Evolutionary conservation across 1,140 invertebrate species (phyloP), one percentile per base, ranked within the genome.

Genomic region (Brachionus angularis): DNA sequence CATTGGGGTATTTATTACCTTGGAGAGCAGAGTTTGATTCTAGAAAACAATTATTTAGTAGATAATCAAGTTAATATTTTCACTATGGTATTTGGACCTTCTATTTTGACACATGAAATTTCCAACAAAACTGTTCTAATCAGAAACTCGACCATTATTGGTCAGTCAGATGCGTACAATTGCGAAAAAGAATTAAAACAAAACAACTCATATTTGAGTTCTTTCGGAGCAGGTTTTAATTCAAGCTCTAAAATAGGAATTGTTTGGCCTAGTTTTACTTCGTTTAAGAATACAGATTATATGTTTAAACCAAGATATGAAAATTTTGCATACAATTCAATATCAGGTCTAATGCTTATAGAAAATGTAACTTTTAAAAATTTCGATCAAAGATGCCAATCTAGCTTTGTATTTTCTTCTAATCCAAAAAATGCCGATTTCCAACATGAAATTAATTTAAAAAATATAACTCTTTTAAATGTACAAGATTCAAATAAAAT

Each of bases 221-320:
- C 42, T 2, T 67, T 34, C 25, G 47, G 8, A n/a, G 62, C 62
- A n/a, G 62, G 62, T 16, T 7, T 42, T 3, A 50, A 47, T 47
- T 29, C 25, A 5, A 47, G n/a, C 3, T 75, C 74, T 3, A 72
- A 71, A 27, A 69, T 74, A 25, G 74, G 52, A 21, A 12, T 79
- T 27, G 49, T 42, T 1, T 75, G 74, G 46, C 39, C 75, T 8
- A 70, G 64, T 2, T 78, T 78, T 62, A 72, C 64, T n/a, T 72
- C 70, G 14, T 76, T 72, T 0, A 5, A 55, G 25, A 80, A 80
- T 53, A 55, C 46, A 0, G 76, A 74, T 21, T 76, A 77, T 0
- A 67, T 70, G 1, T 55, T 64, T 1, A 77, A 77, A 39, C 75
- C 76, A 5, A 76, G 75, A 42, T 8, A 39, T 3, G 62, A 42